phyloP scores from a whole-genome alignment of 2,888 invertebrate species.

The Malachius bipustulatus region DNA sequence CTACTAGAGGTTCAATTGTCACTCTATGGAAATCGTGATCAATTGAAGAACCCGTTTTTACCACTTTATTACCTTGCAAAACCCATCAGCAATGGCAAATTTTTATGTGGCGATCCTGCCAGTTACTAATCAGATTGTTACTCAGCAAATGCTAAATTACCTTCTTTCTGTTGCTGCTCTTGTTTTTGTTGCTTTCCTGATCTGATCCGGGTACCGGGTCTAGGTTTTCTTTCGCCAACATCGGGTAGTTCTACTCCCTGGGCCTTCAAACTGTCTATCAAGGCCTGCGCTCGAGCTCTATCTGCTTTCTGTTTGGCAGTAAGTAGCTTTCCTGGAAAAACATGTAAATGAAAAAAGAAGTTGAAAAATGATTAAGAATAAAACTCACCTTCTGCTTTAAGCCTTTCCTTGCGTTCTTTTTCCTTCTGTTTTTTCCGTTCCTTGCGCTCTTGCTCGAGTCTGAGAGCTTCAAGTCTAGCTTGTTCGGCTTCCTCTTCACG shows the following conservation, averaged over 20 bases:
- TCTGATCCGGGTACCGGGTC: conserved; percentile 64
- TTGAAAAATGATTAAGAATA: no score
- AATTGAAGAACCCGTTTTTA: no score
- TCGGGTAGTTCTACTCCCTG: conserved; percentile 76
- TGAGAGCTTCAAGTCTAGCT: conserved; percentile 59
- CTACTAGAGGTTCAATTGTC: no score
- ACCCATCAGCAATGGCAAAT: no score
- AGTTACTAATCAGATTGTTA: no score
- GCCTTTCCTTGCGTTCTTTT: conserved; percentile 80
- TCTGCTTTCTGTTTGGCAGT: conserved; percentile 91
- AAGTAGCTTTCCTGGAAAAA: no score
- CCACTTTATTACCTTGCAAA: no score
- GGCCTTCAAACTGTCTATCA: conserved; percentile 79
- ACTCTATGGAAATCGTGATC: no score
- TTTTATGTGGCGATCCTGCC: no score
- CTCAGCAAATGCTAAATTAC: no score
- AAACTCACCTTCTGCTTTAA: conserved; percentile 97
- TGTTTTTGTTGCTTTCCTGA: conserved; percentile 55
- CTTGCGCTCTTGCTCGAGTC: conserved; percentile 81
- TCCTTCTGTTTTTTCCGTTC: conserved; percentile 82
- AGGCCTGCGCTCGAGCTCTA: conserved; percentile 74
- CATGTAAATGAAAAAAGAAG: no score
- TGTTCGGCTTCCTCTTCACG: conserved; percentile 71
- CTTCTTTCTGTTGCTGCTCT: conserved; percentile 38
- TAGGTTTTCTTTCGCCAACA: conserved; percentile 47